phyloP scores from a whole-genome alignment of 2,888 invertebrate species.

The Monochamus alternatus region DNA sequence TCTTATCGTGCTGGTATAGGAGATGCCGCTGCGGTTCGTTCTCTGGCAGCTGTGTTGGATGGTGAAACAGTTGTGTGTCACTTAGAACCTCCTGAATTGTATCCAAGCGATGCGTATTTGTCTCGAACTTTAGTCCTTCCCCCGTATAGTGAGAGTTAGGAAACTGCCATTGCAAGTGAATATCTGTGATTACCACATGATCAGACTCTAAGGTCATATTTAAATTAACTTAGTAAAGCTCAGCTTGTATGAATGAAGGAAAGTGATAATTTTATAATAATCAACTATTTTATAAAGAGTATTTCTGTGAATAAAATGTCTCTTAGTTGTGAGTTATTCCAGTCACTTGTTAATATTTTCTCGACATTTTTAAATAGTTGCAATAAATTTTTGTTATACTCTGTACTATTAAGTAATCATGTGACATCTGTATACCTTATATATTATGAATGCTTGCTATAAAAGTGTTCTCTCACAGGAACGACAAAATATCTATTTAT shows the following conservation, averaged over 20 bases:
- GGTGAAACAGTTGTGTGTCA: slow-evolving; percentile 91
- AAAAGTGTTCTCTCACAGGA: slow-evolving; percentile 30
- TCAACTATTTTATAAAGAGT: slow-evolving; percentile 69
- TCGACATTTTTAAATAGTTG: slow-evolving; percentile 45
- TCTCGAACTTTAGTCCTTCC: slow-evolving; percentile 75
- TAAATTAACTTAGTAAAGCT: slow-evolving; percentile 64
- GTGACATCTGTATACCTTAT: slow-evolving; percentile 35
- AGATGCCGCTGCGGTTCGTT: slow-evolving; percentile 75
- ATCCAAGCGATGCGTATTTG: slow-evolving; percentile 71
- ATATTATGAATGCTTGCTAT: slow-evolving; percentile 27
- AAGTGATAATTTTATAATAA: slow-evolving; percentile 71
- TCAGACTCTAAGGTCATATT: slow-evolving; percentile 68
- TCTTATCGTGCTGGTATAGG: slow-evolving; percentile 69
- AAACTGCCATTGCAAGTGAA: slow-evolving; percentile 71
- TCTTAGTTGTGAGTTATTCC: slow-evolving; percentile 68
- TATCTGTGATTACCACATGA: slow-evolving; percentile 72
- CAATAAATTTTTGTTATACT: slow-evolving; percentile 46
- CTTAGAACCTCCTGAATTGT: slow-evolving; percentile 80
- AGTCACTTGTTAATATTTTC: slow-evolving; percentile 59
- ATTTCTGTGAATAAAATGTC: slow-evolving; percentile 67
- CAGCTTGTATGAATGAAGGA: slow-evolving; percentile 69
- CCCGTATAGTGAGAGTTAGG: slow-evolving; percentile 78
- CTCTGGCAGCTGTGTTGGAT: slow-evolving; percentile 85
- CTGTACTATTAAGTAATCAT: slow-evolving; percentile 38
- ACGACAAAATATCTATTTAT: slow-evolving; percentile 17